A percentile compares a stretch with the other conserved stretches of the same genome.
Evolutionary conservation across 2,797 vertebrate species (phyloP).

Genomic region (Dryobates pubescens): DNA sequence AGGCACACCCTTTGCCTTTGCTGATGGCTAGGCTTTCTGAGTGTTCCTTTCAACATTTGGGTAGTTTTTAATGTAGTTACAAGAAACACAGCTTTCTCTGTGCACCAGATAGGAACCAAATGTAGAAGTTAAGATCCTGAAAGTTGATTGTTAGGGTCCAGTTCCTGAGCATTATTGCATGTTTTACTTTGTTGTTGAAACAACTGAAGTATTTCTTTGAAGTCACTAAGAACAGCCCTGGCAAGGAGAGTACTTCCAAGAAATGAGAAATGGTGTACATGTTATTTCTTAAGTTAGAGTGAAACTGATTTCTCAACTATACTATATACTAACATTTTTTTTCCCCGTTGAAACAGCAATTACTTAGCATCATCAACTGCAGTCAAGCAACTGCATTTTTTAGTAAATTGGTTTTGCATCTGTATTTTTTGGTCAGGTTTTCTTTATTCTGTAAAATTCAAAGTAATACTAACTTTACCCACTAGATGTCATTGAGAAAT

Average conservation of each 20-base stretch:
- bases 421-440: background rate
- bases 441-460: background rate
- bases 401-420: background rate
- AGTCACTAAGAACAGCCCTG: background rate
- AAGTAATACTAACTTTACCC: constrained; percentile 2
- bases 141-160: background rate
- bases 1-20: background rate
- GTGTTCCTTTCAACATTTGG: background rate
- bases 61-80: background rate
- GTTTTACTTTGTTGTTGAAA: background rate
- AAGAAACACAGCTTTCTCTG: background rate
- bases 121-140: background rate
- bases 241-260: background rate
- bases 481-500: constrained; percentile 31
- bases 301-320: background rate
- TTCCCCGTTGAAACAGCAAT: background rate
- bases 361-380: background rate
- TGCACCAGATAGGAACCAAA: background rate
- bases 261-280: background rate
- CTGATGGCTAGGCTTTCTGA: background rate
- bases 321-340: background rate
- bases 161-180: background rate
- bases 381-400: background rate
- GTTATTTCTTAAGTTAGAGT: background rate
- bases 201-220: background rate